Percentiles rank a stretch among this genome's conserved stretches.
phyloP scores from a whole-genome alignment of 2,888 invertebrate genomes.

The Euproctis similis region DNA sequence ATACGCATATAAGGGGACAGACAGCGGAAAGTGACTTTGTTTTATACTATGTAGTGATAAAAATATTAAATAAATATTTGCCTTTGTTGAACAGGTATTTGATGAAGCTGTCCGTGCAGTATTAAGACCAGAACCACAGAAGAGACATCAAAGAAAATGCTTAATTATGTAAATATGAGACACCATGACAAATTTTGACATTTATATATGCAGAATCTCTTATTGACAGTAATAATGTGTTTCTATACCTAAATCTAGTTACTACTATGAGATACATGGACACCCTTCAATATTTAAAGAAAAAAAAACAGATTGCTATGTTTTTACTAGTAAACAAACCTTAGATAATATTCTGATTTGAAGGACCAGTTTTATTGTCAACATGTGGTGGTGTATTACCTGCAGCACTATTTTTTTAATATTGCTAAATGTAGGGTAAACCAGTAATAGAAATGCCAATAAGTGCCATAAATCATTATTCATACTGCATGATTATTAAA shows the following conservation, averaged over 20 bases:
- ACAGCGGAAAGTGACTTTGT: no score
- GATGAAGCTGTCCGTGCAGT: slow-evolving; percentile 99
- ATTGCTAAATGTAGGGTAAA: no score
- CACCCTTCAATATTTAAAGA: no score
- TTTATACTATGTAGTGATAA: no score
- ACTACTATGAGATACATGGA: no score
- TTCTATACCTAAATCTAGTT: slow-evolving; percentile 62
- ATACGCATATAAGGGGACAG: no score
- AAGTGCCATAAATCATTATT: slow-evolving; percentile 27
- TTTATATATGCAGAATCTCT: slow-evolving; percentile 54
- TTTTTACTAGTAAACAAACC: no score
- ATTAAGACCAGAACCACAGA: slow-evolving; percentile 96
- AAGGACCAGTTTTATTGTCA: slow-evolving; percentile 9
- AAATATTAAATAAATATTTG: no score
- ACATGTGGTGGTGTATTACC: no score
- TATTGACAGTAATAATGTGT: slow-evolving; percentile 68
- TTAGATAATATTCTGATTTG: slow-evolving; percentile 15
- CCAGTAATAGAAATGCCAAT: no score
- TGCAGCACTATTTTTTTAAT: no score
- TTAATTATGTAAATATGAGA: slow-evolving; percentile 79
- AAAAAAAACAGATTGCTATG: no score
- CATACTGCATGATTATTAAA: slow-evolving; percentile 18
- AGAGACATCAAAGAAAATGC: slow-evolving; percentile 95
- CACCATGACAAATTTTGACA: slow-evolving; percentile 43
- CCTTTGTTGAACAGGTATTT: slow-evolving; percentile 88